Base-by-base conservation (phyloP, 2,888 invertebrate genomes). In the Archips crataeganus region DNA sequence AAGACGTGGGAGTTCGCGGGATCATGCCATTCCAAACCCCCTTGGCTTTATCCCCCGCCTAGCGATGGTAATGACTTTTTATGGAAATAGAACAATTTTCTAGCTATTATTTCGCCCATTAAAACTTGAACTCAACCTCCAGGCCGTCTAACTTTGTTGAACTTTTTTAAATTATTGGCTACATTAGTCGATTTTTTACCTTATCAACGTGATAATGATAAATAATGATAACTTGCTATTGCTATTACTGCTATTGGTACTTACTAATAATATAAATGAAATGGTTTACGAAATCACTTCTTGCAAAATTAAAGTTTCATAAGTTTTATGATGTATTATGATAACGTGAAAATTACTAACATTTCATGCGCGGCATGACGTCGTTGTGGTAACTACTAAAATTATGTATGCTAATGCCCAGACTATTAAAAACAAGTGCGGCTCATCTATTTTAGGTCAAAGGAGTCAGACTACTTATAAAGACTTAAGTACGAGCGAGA, bases 1-100 rank as follows among this genome's bases (percentile, higher is more conserved):
- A 79, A 79, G 76, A 74, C 75, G 79, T 77, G 74, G 75, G 74
- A 74, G 73, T 73, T 65, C 77, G 74, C 73, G 75, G 74, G 70
- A 75, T 77, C 77, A 75, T 74, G 54, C 62, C 66, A 73, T 75
- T 70, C 59, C 59, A 45, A 64, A 71, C 47, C 66, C 68, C 47
- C 11, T 69, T 62, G 51, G 61, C 57, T 23, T 51, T 60, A 69
- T 57, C 62, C 60, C 51, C 42, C 59, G 39, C 63, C 59, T 49
- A 64, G 11, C 36, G 49, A 60, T 47, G 51, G 49, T 57, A 36
- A 59, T 71, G n/a, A n/a, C 51, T 49, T 71, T 42, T n/a, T 39
- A 60, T 23, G 49, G 49, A 42, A 51, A 59, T 65, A 57, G 32
- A 65, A 32, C 49, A 47, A 59, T 32, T 57, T 32, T 57, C 9